Evolutionary conservation across 2,888 invertebrate species (phyloP).

Genomic region (Mesorhabditis sp.): DNA sequence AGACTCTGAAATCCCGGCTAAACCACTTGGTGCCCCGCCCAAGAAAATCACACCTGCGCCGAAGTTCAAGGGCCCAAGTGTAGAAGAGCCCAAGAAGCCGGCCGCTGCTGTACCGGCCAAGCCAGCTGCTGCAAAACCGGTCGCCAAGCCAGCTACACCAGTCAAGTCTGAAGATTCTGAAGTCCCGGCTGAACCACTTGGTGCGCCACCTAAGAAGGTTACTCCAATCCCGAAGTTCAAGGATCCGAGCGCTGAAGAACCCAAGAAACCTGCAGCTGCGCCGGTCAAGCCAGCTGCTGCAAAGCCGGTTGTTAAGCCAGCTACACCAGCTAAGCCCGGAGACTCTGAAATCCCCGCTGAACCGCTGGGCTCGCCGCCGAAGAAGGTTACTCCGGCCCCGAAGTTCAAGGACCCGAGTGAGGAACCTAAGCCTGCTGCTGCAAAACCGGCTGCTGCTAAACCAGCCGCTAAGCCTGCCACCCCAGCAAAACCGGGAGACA

Average conservation of each 20-base stretch:
- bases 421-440: constrained; percentile 11
- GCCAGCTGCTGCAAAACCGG: constrained; percentile 16
- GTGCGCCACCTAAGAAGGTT: not conserved
- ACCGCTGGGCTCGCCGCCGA: constrained; percentile 20
- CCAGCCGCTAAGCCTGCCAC: constrained; percentile 17
- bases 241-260: not conserved
- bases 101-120: constrained; percentile 9
- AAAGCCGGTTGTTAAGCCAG: no score
- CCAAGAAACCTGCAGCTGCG: not conserved
- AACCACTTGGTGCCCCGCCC: not conserved
- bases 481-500: constrained; percentile 11
- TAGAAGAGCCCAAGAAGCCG: constrained; percentile 6
- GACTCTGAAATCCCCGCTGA: constrained; percentile 31
- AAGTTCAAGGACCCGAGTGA: constrained; percentile 4
- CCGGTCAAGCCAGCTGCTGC: constrained; percentile 2
- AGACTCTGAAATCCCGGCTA: constrained; percentile 9
- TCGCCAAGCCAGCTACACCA: constrained; percentile 11
- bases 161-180: constrained; percentile 8
- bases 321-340: constrained; percentile 3
- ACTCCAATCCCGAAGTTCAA: constrained; percentile 1
- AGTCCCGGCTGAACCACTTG: constrained; percentile 9
- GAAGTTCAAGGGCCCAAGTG: not conserved
- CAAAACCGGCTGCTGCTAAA: constrained; percentile 17
- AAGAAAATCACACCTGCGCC: not conserved
- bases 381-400: constrained; percentile 20